phyloP scores from a whole-genome alignment of 2,888 invertebrate genomes.

The Anaspis maculata region DNA sequence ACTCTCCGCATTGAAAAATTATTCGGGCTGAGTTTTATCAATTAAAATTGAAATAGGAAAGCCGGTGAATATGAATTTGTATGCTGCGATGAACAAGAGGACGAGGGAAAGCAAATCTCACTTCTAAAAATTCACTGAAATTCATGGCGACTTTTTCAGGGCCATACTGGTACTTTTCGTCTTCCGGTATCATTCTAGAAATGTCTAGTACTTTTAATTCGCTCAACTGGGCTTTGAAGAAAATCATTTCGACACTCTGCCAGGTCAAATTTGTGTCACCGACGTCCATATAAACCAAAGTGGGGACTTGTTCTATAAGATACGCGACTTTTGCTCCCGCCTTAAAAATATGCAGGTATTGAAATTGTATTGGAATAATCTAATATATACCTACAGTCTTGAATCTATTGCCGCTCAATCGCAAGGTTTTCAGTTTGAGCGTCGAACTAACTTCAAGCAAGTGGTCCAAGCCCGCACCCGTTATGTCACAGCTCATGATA shows the following conservation, averaged over 20 bases:
- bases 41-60: too few relatives aligned
- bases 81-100: too few relatives aligned
- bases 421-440: constrained; percentile 46
- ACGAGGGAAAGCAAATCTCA: too few relatives aligned
- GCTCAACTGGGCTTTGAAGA: constrained; percentile 41
- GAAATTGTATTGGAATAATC: constrained; percentile 1
- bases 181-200: constrained; percentile 37
- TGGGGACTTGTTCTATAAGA: constrained; percentile 43
- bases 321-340: constrained; percentile 47
- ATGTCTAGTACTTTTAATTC: constrained; percentile 38
- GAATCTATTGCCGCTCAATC: constrained; percentile 54
- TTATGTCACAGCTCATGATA: constrained; percentile 50
- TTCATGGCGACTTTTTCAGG: constrained; percentile 27
- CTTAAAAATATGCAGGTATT: constrained; percentile 24
- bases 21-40: too few relatives aligned
- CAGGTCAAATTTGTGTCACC: constrained; percentile 51
- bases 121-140: constrained; percentile 38
- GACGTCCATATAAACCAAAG: constrained; percentile 47
- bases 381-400: too few relatives aligned
- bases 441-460: constrained; percentile 20
- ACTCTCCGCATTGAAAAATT: too few relatives aligned
- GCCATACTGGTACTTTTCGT: constrained; percentile 25
- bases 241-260: constrained; percentile 47
- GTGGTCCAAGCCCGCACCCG: constrained; percentile 38
- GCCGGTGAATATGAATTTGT: too few relatives aligned